Percentiles rank a stretch among this genome's conserved stretches.
Conservation (phyloP, 2,888 invertebrate genomes). For the Meteorus colon region DNA sequence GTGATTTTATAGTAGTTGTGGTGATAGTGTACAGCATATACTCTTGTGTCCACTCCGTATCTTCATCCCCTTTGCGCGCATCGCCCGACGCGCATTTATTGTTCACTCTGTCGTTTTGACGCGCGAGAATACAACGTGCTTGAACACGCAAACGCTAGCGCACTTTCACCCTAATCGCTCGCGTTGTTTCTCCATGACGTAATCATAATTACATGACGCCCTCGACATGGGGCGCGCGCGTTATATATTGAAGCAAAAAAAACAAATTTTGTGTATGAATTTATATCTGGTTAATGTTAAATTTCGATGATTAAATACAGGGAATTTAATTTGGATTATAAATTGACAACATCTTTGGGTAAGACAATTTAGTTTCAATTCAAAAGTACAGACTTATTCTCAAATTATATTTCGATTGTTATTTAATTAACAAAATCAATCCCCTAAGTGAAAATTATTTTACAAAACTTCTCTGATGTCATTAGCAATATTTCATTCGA, state of each 20-base stretch:
- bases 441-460: too few species aligned
- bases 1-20: too few species aligned
- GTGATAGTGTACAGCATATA: background rate
- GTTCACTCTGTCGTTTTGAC: background rate
- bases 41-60: background rate
- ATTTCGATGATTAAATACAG: conserved; percentile 6
- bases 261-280: conserved; percentile 1
- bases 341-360: background rate
- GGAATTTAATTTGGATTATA: background rate
- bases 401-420: too few species aligned
- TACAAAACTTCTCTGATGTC: too few species aligned
- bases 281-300: background rate
- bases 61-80: conserved; percentile 7
- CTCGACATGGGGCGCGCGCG: background rate
- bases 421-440: too few species aligned
- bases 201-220: conserved; percentile 67
- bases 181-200: conserved; percentile 56
- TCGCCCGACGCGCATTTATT: background rate
- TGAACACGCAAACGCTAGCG: conserved; percentile 13
- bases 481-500: too few species aligned
- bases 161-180: conserved; percentile 60
- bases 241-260: background rate
- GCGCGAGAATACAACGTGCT: background rate
- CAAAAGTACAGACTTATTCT: too few species aligned
- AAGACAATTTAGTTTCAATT: too few species aligned